Evolutionary conservation across 2,888 invertebrate genomes (phyloP), one percentile per base, ranked within the genome.

Genomic region (Limnephilus lunatus): DNA sequence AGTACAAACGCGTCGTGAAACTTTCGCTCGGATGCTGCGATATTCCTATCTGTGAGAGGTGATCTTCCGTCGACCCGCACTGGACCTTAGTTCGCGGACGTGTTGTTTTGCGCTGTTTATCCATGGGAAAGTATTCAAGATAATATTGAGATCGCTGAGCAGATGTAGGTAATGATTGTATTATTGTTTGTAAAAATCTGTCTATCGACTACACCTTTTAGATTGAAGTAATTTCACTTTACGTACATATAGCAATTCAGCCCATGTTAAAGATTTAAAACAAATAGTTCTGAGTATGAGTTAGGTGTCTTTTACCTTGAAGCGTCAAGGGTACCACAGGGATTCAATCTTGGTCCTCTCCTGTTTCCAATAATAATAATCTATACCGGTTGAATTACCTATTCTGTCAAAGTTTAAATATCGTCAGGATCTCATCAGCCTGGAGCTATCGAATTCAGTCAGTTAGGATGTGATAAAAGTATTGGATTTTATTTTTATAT

Each of bases 81-180:
- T 68, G 68, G 68, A 25, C 25, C 68, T 7, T 9, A n/a, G 68
- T 68, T 68, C 68, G 68, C 68, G 68, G 68, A 68, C 68, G 68
- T 68, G 68, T n/a, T 68, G 68, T 68, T 68, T 68, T 68, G 68
- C 68, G 68, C 68, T 68, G 68, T 68, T 68, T 68, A n/a, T 68
- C 25, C 68, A 68, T 68, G 68, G 9, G 68, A 68, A 68, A 68
- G 68, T 68, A 68, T 68, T 68, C 25, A 7, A 68, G 25, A 68
- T 68, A 68, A 25, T 68, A 25, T 68, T 68, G 25, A 68, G 68
- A 68, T 68, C 68, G 9, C 25, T 25, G 5, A 68, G 68, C 68
- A 68, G 53, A 53, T 53, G 53, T 48, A 48, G 48, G 48, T 53
- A n/a, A 68, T n/a, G 25, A 68, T 68, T 5, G 25, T 68, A 68